Evolutionary conservation across 2,113 vertebrate species (phyloP).

Genomic region (Eonycteris spelaea): DNA sequence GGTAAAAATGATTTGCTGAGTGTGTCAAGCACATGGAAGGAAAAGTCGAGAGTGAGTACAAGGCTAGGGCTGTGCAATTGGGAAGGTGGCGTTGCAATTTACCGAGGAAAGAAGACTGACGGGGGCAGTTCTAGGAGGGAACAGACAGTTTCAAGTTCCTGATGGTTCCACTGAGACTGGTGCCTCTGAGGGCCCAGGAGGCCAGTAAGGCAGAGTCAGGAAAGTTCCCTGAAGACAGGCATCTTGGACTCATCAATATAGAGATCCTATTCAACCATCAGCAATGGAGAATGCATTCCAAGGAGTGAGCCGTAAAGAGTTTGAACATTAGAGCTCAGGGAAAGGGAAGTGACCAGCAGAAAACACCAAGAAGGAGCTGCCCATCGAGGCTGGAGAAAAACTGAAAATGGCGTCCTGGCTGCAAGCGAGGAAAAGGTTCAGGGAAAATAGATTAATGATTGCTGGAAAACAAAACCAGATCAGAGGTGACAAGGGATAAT

Average conservation of each 20-base stretch:
- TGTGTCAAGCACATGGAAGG: not conserved
- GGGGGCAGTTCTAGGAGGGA: not conserved
- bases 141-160: not conserved
- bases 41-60: not conserved
- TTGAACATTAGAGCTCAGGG: not conserved
- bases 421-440: not conserved
- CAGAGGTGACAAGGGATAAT: accelerated
- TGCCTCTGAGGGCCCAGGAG: accelerated
- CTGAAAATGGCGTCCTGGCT: accelerated
- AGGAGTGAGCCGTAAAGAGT: not conserved
- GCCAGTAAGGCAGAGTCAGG: not conserved
- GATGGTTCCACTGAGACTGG: not conserved
- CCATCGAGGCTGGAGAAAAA: not conserved
- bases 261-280: not conserved
- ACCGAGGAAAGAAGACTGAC: not conserved
- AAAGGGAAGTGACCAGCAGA: not conserved
- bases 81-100: not conserved
- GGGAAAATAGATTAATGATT: not conserved
- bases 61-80: not conserved
- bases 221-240: not conserved
- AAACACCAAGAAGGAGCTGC: not conserved
- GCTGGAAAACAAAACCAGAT: not conserved
- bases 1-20: not conserved
- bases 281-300: not conserved
- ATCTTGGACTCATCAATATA: not conserved